Evolutionary conservation across 64 coral and sea anemone genomes (phyloP).

Genomic region (Montipora capricornis): DNA sequence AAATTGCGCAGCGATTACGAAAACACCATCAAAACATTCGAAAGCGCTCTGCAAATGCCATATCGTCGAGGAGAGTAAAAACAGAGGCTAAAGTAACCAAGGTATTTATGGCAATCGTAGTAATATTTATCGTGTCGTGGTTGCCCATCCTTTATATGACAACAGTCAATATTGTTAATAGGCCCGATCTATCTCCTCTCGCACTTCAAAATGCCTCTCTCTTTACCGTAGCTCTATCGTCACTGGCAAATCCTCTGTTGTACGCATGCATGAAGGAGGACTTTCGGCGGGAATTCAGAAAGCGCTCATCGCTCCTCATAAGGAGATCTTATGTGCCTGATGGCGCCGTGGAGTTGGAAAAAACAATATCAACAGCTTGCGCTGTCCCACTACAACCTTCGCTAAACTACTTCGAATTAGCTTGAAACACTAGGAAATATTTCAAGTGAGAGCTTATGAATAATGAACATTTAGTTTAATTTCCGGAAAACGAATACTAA

Average conservation of each 20-base stretch:
- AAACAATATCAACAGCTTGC: background rate
- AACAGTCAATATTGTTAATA: conserved; percentile 14
- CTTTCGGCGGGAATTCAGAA: conserved; percentile 14
- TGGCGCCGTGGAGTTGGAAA: background rate
- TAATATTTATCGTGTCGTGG: conserved; percentile 47
- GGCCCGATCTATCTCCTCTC: background rate
- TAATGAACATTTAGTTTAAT: too few species aligned
- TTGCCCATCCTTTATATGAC: conserved; percentile 46
- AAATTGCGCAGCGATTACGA: conserved; percentile 2
- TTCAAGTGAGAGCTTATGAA: too few species aligned
- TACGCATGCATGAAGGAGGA: conserved; percentile 41
- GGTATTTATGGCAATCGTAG: conserved; percentile 21
- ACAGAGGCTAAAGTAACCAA: conserved; percentile 39
- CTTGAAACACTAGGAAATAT: background rate
- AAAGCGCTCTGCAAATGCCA: background rate
- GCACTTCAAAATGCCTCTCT: conserved; percentile 15
- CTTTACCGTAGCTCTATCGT: conserved; percentile 11
- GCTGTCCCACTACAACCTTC: background rate
- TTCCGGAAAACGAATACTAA: too few species aligned
- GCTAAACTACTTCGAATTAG: background rate
- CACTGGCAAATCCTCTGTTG: conserved; percentile 35
- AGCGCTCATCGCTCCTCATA: background rate
- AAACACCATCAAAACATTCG: conserved; percentile 6
- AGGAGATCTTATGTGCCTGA: background rate
- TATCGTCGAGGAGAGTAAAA: background rate